A percentile compares a stretch with the other conserved stretches of the same genome.
phyloP scores from a whole-genome alignment of 2,888 invertebrate species.

The Furcula furcula region DNA sequence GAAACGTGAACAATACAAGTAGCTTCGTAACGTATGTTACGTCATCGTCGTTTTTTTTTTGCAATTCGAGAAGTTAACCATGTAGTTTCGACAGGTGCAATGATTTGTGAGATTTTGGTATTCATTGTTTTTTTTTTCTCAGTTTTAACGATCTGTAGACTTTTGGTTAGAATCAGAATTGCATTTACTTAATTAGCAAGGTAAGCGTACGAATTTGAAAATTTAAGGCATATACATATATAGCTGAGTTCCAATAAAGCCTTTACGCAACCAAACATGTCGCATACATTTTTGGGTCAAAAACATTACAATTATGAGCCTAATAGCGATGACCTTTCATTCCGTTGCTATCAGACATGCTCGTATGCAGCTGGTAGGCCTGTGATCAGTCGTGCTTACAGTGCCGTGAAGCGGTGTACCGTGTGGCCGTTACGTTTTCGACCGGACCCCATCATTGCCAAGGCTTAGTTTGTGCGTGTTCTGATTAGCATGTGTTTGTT shows the following conservation, averaged over 20 bases:
- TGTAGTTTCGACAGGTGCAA: constrained; percentile 1
- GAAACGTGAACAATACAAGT: constrained; percentile 18
- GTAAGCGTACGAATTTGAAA: too few relatives aligned
- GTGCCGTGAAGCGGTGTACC: constrained; percentile 21
- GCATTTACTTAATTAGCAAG: too few relatives aligned
- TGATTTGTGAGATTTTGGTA: neutral
- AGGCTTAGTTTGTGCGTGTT: constrained; percentile 21
- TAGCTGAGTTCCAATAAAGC: too few relatives aligned
- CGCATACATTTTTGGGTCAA: constrained; percentile 4
- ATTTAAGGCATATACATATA: too few relatives aligned
- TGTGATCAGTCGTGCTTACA: constrained; percentile 25
- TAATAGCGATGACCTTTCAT: constrained; percentile 2
- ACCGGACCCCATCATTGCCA: constrained; percentile 26
- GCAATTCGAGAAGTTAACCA: constrained; percentile 10
- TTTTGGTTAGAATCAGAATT: too few relatives aligned
- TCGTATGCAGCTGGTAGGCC: constrained; percentile 26
- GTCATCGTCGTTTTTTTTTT: constrained; percentile 9
- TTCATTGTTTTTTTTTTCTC: too few relatives aligned
- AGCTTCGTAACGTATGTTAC: constrained; percentile 9
- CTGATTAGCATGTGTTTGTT: neutral
- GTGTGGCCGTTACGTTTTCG: constrained; percentile 10
- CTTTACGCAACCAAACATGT: too few relatives aligned
- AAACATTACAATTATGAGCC: neutral
- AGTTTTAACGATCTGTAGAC: too few relatives aligned
- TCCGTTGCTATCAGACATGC: constrained; percentile 16